These are phyloP conservation scores for Chaetogeoica ovagalla DNA, from an alignment of 2,888 invertebrate species.

Conservation along the genomic window DNA sequence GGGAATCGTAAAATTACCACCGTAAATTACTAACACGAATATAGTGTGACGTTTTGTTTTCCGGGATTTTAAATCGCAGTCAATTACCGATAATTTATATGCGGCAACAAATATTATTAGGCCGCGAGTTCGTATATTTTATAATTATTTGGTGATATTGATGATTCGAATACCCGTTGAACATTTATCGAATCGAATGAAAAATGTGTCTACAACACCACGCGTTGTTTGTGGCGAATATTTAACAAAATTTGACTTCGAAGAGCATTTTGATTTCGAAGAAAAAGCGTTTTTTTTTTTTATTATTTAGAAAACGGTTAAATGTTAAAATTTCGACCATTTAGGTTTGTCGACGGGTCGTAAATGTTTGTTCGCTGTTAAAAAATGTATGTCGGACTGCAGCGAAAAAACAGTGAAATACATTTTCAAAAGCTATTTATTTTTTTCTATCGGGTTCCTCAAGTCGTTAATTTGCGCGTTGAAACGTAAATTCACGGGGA, in stretches of 20 bases:
- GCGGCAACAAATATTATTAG: too few relatives aligned
- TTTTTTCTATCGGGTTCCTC: too few relatives aligned
- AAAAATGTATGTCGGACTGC: neutral
- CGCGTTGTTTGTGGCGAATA: too few relatives aligned
- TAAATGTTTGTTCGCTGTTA: neutral
- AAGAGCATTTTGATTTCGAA: neutral
- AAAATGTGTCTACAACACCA: too few relatives aligned
- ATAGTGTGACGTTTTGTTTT: neutral
- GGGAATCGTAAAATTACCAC: neutral
- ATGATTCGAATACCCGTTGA: too few relatives aligned
- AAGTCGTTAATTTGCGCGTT: too few relatives aligned
- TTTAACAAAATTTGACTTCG: neutral
- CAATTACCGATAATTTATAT: too few relatives aligned
- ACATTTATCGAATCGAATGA: too few relatives aligned
- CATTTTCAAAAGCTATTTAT: neutral
- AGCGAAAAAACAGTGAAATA: neutral
- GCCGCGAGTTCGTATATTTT: too few relatives aligned
- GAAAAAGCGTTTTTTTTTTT: neutral
- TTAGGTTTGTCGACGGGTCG: neutral
- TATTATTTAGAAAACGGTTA: neutral
- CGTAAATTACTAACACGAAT: neutral
- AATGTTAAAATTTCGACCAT: neutral
- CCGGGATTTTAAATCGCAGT: neutral
- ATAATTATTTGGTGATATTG: too few relatives aligned
- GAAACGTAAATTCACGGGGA: too few relatives aligned